Base-by-base conservation (phyloP, 2,888 invertebrate genomes). In the Bhutanitis thaidina region DNA sequence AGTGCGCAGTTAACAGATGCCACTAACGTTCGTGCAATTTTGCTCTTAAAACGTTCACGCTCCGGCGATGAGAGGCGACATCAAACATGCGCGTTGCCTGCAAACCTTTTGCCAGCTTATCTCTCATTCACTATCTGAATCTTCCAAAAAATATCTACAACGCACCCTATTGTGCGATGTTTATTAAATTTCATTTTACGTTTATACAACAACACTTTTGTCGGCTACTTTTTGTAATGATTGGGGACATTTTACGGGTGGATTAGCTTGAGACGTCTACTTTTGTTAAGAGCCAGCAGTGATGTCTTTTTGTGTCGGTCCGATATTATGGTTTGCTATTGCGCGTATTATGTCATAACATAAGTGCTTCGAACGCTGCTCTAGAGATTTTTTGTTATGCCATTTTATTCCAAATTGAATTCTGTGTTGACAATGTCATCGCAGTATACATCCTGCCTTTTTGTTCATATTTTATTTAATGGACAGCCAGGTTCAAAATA, bases 141-240 rank as follows among this genome's bases (percentile, higher is more conserved):
- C 88, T 81, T 70, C 70, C 70, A 76, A 75, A 80, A 71, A 80
- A 79, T 75, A 82, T 86, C 85, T 80, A 78, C 82, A 79, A 75
- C 69, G 72, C 64, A 58, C 63, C 63, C 77, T 61, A 86, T 89
- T 89, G 86, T 89, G 66, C 71, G 63, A 74, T 83, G 85, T 88
- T 89, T 89, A 89, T 89, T 89, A 89, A 89, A 89, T 85, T 89
- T 89, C 85, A 89, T 89, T 89, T 89, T 87, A 86, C 77, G 78
- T 86, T 85, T 75, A 81, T 88, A 85, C 85, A 85, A 87, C 87
- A 87, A 87, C 89, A 87, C 88, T 89, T 83, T 87, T 87, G 87
- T 86, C 85, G 85, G 80, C 68, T 61, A 69, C 72, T 84, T 88
- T 88, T 88, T 88, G 77, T 84, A 58, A 58, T 65, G 72, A 74